These are phyloP conservation scores for Cyaniris semiargus DNA, from an alignment of 2,888 invertebrate genomes.

Conservation along the genomic window DNA sequence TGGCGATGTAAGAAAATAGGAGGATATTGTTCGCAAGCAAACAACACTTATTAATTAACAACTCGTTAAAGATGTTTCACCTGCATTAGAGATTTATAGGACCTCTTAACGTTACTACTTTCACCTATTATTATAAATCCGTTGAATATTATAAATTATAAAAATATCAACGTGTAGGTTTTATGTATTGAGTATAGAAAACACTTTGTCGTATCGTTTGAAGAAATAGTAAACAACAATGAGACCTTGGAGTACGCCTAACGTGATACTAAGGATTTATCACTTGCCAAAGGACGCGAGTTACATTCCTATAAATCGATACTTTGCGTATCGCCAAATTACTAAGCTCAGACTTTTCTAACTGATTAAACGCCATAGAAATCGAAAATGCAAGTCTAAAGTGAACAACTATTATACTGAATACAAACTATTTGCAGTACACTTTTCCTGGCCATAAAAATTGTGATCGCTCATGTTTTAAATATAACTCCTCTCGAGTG, in stretches of 20 bases:
- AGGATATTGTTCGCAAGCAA: conserved; percentile 14
- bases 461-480: too few relatives aligned
- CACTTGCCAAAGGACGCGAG: too few relatives aligned
- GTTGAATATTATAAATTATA: too few relatives aligned
- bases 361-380: background rate
- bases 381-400: background rate
- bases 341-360: background rate
- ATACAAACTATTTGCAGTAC: background rate
- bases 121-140: background rate
- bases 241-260: background rate
- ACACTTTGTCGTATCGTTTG: background rate
- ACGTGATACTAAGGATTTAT: background rate
- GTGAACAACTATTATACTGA: background rate
- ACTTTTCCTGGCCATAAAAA: background rate
- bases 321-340: background rate
- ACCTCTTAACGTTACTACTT: background rate
- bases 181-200: background rate
- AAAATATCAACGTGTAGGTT: too few relatives aligned
- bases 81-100: conserved; percentile 1
- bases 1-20: conserved; percentile 7
- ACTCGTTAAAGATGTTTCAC: background rate
- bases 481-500: background rate
- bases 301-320: too few relatives aligned
- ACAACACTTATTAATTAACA: conserved; percentile 12
- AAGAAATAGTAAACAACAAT: background rate